Evolutionary conservation across 2,113 vertebrate genomes (phyloP).

Genomic region (Brachirus orientalis): DNA sequence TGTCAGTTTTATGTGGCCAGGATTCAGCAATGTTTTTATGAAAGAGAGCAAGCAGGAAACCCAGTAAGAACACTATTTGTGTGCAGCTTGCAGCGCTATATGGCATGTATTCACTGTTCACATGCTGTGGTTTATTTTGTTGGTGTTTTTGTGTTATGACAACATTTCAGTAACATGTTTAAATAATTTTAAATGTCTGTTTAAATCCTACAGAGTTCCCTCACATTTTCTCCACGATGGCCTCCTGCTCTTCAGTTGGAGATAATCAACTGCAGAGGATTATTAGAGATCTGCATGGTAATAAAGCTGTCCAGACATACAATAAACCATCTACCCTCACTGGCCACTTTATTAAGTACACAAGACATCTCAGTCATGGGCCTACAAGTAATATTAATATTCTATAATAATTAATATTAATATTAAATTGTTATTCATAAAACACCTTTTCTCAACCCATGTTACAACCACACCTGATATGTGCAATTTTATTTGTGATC

Average conservation of each 20-base stretch:
- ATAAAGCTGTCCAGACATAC: conserved; percentile 1
- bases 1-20: too few relatives aligned
- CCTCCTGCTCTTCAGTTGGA: conserved; percentile 78
- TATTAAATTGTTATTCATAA: too few relatives aligned
- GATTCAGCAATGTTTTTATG: too few relatives aligned
- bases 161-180: background rate
- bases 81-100: background rate
- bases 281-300: conserved; percentile 94
- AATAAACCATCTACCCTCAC: too few relatives aligned
- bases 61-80: conserved; percentile 6
- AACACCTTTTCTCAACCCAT: too few relatives aligned
- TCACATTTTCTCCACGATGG: conserved; percentile 76
- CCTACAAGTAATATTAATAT: too few relatives aligned
- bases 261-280: conserved; percentile 95
- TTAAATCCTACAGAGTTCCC: conserved; percentile 28
- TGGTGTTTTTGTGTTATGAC: background rate
- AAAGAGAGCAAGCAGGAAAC: background rate
- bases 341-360: too few relatives aligned
- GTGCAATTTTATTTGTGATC: too few relatives aligned
- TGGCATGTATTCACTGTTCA: background rate
- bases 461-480: too few relatives aligned
- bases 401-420: too few relatives aligned
- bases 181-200: background rate
- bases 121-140: background rate
- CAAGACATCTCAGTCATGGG: too few relatives aligned